Base-by-base conservation (phyloP, 1,140 invertebrate genomes). In the Yoshiicerus persimilis region DNA sequence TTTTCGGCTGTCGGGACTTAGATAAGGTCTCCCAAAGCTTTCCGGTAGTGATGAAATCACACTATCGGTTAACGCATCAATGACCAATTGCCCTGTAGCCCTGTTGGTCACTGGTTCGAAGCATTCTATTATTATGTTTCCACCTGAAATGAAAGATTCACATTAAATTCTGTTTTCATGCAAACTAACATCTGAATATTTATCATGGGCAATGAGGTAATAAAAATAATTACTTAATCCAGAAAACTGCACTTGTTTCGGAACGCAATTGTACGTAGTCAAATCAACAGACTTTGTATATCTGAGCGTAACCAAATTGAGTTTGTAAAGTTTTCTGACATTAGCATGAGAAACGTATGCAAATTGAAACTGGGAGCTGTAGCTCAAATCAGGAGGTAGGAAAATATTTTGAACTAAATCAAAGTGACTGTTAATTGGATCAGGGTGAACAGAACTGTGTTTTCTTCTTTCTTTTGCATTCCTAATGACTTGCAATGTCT, bases 381-480 rank as follows among this genome's bases (percentile, higher is more conserved):
- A 91, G 30, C 89, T 89, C 47, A 86, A 70, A 38, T 88, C 91
- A 20, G 95, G 94, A 2, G 96, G 96, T 77, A 96, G 94, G 92
- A 96, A 96, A 38, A 96, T 92, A 87, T 95, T 94, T 89, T 94
- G 93, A 27, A 96, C 96, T 86, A 96, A 93, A 93, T 96, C 96
- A 92, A 96, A 96, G 91, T 96, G 95, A 10, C 96, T 95, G 91
- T 96, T 95, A 36, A 96, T 95, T 5, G 96, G 96, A 91, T 96
- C 96, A 0, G 96, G 96, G 91, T 96, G 96, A 1, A 96, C 95
- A 0, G 95, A 95, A 91, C 95, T 95, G 91, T 91, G 96, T 96
- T 88, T 94, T 93, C 92, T 96, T 95, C 91, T 95, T 91, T 96
- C 95, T 20, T 95, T 94, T 66, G 95, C 96, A 92, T 96, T 95